phyloP scores from a whole-genome alignment of 2,113 vertebrate genomes.

The Stomatorhinus ivindoensis region DNA sequence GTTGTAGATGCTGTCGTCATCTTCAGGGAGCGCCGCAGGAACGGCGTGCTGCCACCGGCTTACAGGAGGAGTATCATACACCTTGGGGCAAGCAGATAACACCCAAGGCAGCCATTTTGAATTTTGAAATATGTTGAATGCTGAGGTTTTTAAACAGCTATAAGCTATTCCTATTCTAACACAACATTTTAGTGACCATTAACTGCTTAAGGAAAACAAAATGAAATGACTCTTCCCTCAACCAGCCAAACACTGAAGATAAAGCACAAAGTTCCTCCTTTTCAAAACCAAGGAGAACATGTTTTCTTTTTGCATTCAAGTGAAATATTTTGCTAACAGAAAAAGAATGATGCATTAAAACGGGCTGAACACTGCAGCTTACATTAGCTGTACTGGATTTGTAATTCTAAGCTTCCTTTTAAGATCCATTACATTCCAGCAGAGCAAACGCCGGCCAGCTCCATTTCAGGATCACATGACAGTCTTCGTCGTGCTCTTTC shows the following conservation, averaged over 20 bases:
- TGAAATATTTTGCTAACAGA: neutral
- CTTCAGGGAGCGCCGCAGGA: conserved; percentile 28
- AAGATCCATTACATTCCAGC: neutral
- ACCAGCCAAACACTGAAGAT: neutral
- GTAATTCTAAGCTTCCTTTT: neutral
- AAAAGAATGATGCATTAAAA: neutral
- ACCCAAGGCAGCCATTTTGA: neutral
- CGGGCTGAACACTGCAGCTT: neutral
- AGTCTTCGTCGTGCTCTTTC: neutral
- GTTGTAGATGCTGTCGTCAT: conserved; percentile 61
- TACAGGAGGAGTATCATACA: conserved; percentile 65
- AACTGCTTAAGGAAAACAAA: neutral
- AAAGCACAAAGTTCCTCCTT: neutral
- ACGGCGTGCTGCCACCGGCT: conserved; percentile 56
- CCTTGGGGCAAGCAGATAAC: conserved; percentile 37
- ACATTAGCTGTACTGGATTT: neutral
- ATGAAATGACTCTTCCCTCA: neutral
- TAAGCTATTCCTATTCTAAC: neutral
- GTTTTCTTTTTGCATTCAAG: neutral
- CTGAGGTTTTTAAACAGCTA: neutral
- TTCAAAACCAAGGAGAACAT: neutral
- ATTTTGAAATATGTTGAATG: neutral
- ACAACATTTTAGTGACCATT: neutral
- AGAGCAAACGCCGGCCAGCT: neutral
- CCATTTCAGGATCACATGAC: neutral